A percentile compares a stretch with the other conserved stretches of the same genome.
Evolutionary conservation across 92 coral and sea anemone genomes (phyloP).

Genomic region (Epizoanthus scotinus): DNA sequence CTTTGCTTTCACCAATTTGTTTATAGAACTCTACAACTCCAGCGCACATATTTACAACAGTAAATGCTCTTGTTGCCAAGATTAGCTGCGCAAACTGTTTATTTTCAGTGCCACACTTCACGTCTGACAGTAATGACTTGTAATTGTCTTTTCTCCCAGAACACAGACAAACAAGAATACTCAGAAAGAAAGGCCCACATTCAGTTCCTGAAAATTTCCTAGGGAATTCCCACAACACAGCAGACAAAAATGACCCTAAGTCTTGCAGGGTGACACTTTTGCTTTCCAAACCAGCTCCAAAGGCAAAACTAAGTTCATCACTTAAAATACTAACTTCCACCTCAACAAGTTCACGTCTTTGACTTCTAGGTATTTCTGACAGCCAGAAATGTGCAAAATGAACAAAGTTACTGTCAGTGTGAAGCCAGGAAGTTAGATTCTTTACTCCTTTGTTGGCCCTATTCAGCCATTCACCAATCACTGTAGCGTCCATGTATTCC

Average conservation of each 20-base stretch:
- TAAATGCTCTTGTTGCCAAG: slow-evolving; percentile 89
- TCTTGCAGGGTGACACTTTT: slow-evolving; percentile 56
- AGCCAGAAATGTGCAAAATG: slow-evolving; percentile 90
- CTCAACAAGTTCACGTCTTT: slow-evolving; percentile 68
- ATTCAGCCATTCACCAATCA: slow-evolving; percentile 76
- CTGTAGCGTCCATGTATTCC: slow-evolving; percentile 72
- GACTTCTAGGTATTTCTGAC: slow-evolving; percentile 68
- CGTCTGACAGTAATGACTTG: slow-evolving; percentile 76
- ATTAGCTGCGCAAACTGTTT: slow-evolving; percentile 76
- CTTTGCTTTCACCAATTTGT: slow-evolving; percentile 8
- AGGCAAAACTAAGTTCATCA: slow-evolving; percentile 83
- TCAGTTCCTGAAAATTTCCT: slow-evolving; percentile 67
- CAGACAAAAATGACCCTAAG: slow-evolving; percentile 53
- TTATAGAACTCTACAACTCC: slow-evolving; percentile 77
- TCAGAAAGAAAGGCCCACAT: slow-evolving; percentile 59
- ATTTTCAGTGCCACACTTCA: slow-evolving; percentile 75
- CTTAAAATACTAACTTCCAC: slow-evolving; percentile 75
- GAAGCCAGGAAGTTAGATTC: slow-evolving; percentile 75
- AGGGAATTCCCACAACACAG: slow-evolving; percentile 90
- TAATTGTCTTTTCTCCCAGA: slow-evolving; percentile 80
- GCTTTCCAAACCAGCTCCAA: slow-evolving; percentile 72
- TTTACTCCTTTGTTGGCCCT: slow-evolving; percentile 68
- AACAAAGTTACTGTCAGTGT: slow-evolving; percentile 61
- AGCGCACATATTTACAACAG: slow-evolving; percentile 65
- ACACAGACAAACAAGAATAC: slow-evolving; percentile 69